Evolutionary conservation across 30 jellyfish, hydroid and myxozoan species (phyloP), one percentile per base, ranked within the genome.

Genomic region (Aurelia aurita): DNA sequence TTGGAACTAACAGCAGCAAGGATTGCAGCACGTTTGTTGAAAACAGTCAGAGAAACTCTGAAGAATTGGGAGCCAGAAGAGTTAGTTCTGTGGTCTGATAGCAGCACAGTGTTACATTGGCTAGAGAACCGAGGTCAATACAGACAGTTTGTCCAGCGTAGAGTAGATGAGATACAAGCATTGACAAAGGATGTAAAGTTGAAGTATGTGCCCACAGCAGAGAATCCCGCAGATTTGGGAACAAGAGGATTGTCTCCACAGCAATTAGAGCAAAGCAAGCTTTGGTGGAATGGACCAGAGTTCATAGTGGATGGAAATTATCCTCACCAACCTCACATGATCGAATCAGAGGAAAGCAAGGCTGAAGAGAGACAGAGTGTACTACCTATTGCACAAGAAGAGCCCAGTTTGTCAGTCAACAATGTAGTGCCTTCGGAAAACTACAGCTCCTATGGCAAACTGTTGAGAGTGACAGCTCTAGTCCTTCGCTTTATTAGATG

Each of bases 11-110:
- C 77, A 53, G 87, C 87, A 75, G 87, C 87, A 58, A 51, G 74
- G 65, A 75, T 75, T 7, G 87, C 82, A 70, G 82, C 82, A 14
- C 67, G 82, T 70, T 70, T 70, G 82, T 34, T 45, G 82, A 44
- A 7, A 70, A 45, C 82, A 20, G 82, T 70, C 68, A 70, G 67
- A 70, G 82, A 70, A 34, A 29, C 35, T 44, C 44, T 70, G 26
- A 70, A 70, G 82, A 70, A 32, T 10, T 70, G 68, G 82, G 46
- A 43, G n/a, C 82, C 82, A 70, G 67, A 70, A 70, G 67, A 70
- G 82, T 67, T 67, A 31, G 57, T 28, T 0, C 68, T 70, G 67
- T 70, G 66, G 82, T 70, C 82, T 39, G 82, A 70, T 45, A 70
- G 82, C 69, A 32, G 80, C 80, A 68, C 80, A 68, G 80, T 68